phyloP scores from a whole-genome alignment of 2,113 vertebrate species.

The Himantopus leucocephalus region DNA sequence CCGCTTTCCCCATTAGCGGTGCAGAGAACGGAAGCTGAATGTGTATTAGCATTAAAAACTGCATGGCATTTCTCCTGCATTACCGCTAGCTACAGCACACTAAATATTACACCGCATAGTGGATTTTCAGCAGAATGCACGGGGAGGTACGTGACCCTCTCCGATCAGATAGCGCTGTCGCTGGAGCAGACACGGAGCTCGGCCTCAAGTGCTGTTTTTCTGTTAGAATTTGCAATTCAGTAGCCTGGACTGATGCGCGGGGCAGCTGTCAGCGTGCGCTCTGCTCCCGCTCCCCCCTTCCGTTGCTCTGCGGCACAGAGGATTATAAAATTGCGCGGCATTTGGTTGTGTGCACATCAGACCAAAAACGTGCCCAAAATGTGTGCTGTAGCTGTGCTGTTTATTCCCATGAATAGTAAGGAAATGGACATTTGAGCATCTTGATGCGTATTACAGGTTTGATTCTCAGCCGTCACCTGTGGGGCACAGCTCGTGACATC shows the following conservation, averaged over 20 bases:
- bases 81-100: not conserved
- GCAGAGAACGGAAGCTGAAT: not conserved
- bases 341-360: not conserved
- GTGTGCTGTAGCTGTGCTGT: not conserved
- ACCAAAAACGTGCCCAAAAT: not conserved
- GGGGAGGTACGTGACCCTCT: not conserved
- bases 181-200: not conserved
- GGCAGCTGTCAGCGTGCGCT: not conserved
- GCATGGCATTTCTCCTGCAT: not conserved
- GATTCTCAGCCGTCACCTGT: not conserved
- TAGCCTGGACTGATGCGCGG: not conserved
- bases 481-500: not conserved
- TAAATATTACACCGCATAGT: not conserved
- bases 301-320: not conserved
- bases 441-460: not conserved
- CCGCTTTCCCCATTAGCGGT: not conserved
- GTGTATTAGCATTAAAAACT: not conserved
- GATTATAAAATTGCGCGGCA: not conserved
- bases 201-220: rapidly evolving
- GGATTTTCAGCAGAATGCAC: not conserved
- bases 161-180: not conserved
- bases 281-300: not conserved
- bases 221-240: not conserved
- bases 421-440: not conserved
- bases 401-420: not conserved